phyloP scores from a whole-genome alignment of 2,888 invertebrate species.

The Melanargia galathea region DNA sequence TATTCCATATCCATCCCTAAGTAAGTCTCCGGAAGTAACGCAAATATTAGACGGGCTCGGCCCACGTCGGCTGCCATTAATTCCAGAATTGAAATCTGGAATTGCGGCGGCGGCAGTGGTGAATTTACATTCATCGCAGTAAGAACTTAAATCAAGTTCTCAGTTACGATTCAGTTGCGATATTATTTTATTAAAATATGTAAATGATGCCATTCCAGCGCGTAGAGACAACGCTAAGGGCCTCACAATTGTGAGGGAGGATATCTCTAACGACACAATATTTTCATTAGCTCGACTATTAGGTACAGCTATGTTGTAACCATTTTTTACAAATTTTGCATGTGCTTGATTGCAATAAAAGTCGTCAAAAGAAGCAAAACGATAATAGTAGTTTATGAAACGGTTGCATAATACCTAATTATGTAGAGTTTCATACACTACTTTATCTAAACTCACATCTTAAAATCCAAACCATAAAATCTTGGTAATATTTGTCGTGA shows the following conservation, averaged over 20 bases:
- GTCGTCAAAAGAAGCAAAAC: too few species aligned
- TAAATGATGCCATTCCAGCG: slow-evolving; percentile 75
- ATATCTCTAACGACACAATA: slow-evolving; percentile 76
- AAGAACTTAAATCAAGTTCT: slow-evolving; percentile 83
- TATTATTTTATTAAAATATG: slow-evolving; percentile 83
- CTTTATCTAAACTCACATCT: too few species aligned
- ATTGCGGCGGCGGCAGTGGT: slow-evolving; percentile 77
- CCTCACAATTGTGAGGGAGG: slow-evolving; percentile 72
- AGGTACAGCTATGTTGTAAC: slow-evolving; percentile 53
- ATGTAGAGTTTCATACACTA: too few species aligned
- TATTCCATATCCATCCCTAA: slow-evolving; percentile 76
- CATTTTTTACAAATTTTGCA: slow-evolving; percentile 56
- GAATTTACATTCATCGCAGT: slow-evolving; percentile 82
- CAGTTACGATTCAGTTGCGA: slow-evolving; percentile 82
- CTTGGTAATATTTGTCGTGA: too few species aligned
- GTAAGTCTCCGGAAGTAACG: slow-evolving; percentile 78
- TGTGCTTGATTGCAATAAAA: slow-evolving; percentile 19
- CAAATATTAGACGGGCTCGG: slow-evolving; percentile 79
- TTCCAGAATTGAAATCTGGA: slow-evolving; percentile 82
- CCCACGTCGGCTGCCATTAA: slow-evolving; percentile 78
- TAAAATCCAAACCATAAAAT: too few species aligned
- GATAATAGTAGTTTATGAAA: too few species aligned
- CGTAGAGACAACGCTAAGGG: slow-evolving; percentile 73
- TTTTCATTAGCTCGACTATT: slow-evolving; percentile 73
- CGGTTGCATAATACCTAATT: not conserved